These are phyloP conservation scores for Agonopterix alstromeriana DNA, from an alignment of 2,888 invertebrate species.

Conservation along the genomic window DNA sequence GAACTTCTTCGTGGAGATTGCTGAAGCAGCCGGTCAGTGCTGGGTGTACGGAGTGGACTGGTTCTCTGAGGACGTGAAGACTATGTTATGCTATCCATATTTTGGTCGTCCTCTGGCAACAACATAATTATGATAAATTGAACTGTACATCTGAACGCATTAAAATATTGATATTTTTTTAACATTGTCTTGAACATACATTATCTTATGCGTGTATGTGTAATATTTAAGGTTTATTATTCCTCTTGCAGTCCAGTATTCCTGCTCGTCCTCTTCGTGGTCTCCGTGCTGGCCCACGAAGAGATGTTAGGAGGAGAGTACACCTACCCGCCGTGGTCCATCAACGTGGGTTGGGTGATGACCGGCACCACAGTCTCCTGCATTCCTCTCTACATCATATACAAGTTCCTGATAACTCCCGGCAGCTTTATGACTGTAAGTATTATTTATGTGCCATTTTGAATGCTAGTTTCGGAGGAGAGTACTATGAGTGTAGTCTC, in stretches of 20 bases:
- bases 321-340: constrained; percentile 88
- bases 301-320: constrained; percentile 87
- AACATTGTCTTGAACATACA: too few relatives aligned
- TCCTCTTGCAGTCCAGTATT: constrained; percentile 82
- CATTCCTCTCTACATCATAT: constrained; percentile 89
- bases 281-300: constrained; percentile 87
- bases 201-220: too few relatives aligned
- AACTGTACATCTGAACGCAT: too few relatives aligned
- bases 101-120: too few relatives aligned
- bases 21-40: constrained; percentile 93
- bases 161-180: too few relatives aligned
- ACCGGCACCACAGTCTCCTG: constrained; percentile 91
- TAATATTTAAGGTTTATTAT: too few relatives aligned
- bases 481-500: too few relatives aligned
- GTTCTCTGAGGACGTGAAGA: constrained; percentile 87
- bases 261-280: constrained; percentile 89
- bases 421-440: constrained; percentile 65
- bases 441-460: constrained; percentile 4
- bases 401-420: constrained; percentile 83
- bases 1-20: constrained; percentile 89
- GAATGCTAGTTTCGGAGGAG: not conserved
- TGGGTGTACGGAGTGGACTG: constrained; percentile 91
- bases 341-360: constrained; percentile 87
- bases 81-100: constrained; percentile 75
- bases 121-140: too few relatives aligned